phyloP scores from a whole-genome alignment of 2,888 invertebrate genomes.

The Nasonia oneida region DNA sequence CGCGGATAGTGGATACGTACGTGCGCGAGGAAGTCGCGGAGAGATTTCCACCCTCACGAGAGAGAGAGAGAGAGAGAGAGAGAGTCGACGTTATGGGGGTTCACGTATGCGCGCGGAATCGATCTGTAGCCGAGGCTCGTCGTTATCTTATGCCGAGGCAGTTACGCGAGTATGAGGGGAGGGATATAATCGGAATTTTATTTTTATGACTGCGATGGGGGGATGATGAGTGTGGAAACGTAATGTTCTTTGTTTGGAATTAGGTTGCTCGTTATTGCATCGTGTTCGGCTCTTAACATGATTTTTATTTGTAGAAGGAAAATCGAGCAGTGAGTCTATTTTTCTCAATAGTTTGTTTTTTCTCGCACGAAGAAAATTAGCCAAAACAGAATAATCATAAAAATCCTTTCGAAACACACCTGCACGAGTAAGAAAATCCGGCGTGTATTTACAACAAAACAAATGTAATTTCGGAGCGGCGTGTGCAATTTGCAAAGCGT shows the following conservation, averaged over 20 bases:
- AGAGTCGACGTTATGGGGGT: neutral
- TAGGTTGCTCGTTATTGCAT: neutral
- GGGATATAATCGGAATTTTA: neutral
- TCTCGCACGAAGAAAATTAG: neutral
- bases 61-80: no score
- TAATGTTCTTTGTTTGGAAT: neutral
- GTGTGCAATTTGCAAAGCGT: neutral
- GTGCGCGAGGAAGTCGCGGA: neutral
- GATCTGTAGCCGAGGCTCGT: constrained; percentile 9
- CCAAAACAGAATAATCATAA: neutral
- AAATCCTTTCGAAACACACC: neutral
- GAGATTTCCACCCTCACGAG: constrained; percentile 21
- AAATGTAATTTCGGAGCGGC: neutral
- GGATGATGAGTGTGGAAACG: neutral
- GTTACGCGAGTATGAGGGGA: neutral
- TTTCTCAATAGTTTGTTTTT: neutral
- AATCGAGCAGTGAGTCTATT: neutral
- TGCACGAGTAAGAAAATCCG: neutral
- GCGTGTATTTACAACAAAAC: neutral
- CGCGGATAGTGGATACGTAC: neutral
- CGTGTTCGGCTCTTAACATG: no score
- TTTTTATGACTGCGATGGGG: neutral
- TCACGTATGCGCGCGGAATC: neutral
- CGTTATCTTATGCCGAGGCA: constrained; percentile 6
- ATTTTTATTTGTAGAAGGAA: neutral